Evolutionary conservation across 2,113 vertebrate genomes (phyloP).

Genomic region (Copsychus sechellarum): DNA sequence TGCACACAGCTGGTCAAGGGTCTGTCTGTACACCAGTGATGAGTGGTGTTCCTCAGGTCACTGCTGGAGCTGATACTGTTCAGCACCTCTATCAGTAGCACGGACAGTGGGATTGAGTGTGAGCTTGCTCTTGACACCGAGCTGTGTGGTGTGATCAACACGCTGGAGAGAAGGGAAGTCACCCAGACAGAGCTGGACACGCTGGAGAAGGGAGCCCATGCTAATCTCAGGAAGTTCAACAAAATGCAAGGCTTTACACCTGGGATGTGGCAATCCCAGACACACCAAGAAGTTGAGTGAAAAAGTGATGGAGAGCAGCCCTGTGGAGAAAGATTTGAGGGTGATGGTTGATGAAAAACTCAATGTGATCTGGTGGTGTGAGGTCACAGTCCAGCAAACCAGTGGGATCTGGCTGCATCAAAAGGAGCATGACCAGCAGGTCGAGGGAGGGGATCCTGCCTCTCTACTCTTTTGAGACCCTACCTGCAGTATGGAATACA

Average conservation of each 20-base stretch:
- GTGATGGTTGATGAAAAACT: not conserved
- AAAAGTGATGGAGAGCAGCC: not conserved
- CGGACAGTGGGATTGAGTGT: not conserved
- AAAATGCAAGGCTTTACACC: not conserved
- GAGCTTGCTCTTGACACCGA: not conserved
- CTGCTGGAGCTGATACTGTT: too few species aligned
- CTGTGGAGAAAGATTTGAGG: not conserved
- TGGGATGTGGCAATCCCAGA: not conserved
- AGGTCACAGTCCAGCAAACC: not conserved
- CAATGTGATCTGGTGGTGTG: accelerated
- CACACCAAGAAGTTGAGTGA: not conserved
- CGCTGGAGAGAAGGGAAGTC: not conserved
- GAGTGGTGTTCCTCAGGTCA: not conserved
- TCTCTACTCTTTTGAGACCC: not conserved
- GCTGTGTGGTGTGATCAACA: accelerated
- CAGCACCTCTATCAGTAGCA: too few species aligned
- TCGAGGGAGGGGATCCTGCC: not conserved
- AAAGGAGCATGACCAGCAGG: accelerated
- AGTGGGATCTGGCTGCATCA: not conserved
- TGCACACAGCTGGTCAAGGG: not conserved
- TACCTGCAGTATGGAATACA: not conserved
- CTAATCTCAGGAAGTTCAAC: not conserved
- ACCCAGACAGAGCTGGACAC: accelerated
- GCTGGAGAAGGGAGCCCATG: not conserved
- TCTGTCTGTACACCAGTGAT: not conserved